These are phyloP conservation scores for Pammene aurita DNA, from an alignment of 2,888 invertebrate genomes.

Conservation along the genomic window DNA sequence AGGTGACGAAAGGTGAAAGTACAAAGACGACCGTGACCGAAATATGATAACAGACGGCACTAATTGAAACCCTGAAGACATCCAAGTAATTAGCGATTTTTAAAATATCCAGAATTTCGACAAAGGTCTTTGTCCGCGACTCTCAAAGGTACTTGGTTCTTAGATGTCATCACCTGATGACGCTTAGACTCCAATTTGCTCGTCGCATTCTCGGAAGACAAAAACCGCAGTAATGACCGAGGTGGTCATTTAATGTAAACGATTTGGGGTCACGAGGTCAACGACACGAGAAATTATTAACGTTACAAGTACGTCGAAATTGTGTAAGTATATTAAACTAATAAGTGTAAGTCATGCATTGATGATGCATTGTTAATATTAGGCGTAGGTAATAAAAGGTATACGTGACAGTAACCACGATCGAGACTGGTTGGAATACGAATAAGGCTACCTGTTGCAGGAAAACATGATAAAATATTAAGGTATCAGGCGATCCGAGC, in stretches of 20 bases:
- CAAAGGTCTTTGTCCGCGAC: slow-evolving; percentile 6
- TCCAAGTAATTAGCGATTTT: slow-evolving; percentile 9
- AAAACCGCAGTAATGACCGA: slow-evolving; percentile 27
- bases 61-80: slow-evolving; percentile 10
- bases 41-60: slow-evolving; percentile 8
- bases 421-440: slow-evolving; percentile 27
- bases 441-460: slow-evolving; percentile 31
- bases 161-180: slow-evolving; percentile 30
- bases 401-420: slow-evolving; percentile 28
- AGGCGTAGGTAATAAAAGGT: background rate
- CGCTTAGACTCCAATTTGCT: slow-evolving; percentile 10
- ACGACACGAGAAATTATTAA: slow-evolving; percentile 28
- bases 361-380: slow-evolving; percentile 1
- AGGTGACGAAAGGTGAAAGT: too few relatives aligned
- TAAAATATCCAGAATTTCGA: background rate
- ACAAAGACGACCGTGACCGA: slow-evolving; percentile 20
- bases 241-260: slow-evolving; percentile 31
- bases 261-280: slow-evolving; percentile 39
- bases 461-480: slow-evolving; percentile 30
- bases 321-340: slow-evolving; percentile 2
- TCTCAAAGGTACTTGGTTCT: background rate
- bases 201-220: slow-evolving; percentile 36
- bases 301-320: slow-evolving; percentile 4
- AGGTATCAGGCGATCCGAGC: slow-evolving; percentile 11
- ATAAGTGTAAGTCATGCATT: background rate